These are phyloP conservation scores for Catalaphyllia jardinei DNA, from an alignment of 64 coral and sea anemone genomes.

Conservation along the genomic window DNA sequence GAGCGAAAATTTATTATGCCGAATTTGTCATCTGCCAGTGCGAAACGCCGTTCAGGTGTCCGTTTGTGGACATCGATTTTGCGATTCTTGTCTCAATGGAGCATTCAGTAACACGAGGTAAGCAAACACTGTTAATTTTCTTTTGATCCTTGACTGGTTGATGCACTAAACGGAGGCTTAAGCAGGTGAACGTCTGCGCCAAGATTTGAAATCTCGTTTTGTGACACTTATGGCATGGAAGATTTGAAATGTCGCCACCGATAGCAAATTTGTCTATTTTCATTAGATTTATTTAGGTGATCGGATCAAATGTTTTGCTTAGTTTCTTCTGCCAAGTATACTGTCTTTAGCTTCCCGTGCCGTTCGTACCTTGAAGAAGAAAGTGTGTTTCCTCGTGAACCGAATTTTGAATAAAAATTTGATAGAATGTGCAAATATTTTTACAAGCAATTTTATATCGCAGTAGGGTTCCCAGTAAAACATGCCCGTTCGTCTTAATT, in stretches of 20 bases:
- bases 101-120: slow-evolving; percentile 85
- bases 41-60: slow-evolving; percentile 90
- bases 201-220: background rate
- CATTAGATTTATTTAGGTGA: background rate
- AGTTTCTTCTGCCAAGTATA: background rate
- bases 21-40: slow-evolving; percentile 91
- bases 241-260: background rate
- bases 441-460: slow-evolving; percentile 33
- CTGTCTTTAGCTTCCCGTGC: too few species aligned
- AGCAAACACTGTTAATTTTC: slow-evolving; percentile 37
- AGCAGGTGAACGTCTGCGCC: background rate
- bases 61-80: slow-evolving; percentile 92
- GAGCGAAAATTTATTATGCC: slow-evolving; percentile 86
- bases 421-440: slow-evolving; percentile 57
- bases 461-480: slow-evolving; percentile 14
- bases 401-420: slow-evolving; percentile 25
- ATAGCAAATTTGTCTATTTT: background rate
- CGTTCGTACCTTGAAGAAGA: background rate
- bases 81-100: slow-evolving; percentile 90
- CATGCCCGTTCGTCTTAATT: background rate
- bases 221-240: background rate
- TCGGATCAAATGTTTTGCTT: background rate
- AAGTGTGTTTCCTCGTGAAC: background rate
- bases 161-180: background rate
- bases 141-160: slow-evolving; percentile 27